Evolutionary conservation across 2,797 vertebrate species (phyloP).

Genomic region (Fistularia tabacaria): DNA sequence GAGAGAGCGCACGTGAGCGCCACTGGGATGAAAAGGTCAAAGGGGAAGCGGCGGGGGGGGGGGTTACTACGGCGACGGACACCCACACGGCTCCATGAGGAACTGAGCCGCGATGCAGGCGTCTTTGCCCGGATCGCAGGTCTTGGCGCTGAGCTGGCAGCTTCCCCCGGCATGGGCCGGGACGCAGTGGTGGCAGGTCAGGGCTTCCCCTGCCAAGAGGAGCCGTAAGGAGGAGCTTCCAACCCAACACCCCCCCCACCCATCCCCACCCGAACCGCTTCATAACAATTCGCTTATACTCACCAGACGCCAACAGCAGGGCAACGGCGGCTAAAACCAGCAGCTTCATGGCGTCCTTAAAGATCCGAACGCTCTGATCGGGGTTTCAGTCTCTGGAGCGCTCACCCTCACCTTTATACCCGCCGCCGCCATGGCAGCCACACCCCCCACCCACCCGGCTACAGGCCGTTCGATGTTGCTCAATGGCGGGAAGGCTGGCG

Average conservation of each 20-base stretch:
- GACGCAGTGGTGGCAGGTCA: constrained; percentile 66
- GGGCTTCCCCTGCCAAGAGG: constrained; percentile 55
- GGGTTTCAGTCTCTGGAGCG: too few relatives aligned
- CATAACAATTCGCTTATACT: too few relatives aligned
- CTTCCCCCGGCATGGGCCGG: constrained; percentile 43
- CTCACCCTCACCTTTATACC: too few relatives aligned
- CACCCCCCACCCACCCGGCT: too few relatives aligned
- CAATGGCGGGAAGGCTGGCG: too few relatives aligned
- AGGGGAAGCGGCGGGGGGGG: too few relatives aligned
- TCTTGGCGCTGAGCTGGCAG: constrained; percentile 51
- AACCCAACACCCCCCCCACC: neutral
- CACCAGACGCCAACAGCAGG: constrained; percentile 67
- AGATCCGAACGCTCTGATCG: too few relatives aligned
- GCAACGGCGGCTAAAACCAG: constrained; percentile 52
- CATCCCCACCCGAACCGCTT: too few relatives aligned
- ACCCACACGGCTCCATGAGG: constrained; percentile 63
- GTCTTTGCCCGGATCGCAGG: constrained; percentile 57
- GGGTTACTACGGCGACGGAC: neutral
- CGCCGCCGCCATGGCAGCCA: too few relatives aligned
- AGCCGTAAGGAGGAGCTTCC: neutral
- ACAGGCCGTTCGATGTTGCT: too few relatives aligned
- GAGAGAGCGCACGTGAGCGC: neutral
- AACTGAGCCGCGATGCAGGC: constrained; percentile 62
- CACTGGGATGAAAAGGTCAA: too few relatives aligned
- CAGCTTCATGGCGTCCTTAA: constrained; percentile 67